Base-by-base conservation (phyloP, 2,888 invertebrate species). In the Unio delphinus region DNA sequence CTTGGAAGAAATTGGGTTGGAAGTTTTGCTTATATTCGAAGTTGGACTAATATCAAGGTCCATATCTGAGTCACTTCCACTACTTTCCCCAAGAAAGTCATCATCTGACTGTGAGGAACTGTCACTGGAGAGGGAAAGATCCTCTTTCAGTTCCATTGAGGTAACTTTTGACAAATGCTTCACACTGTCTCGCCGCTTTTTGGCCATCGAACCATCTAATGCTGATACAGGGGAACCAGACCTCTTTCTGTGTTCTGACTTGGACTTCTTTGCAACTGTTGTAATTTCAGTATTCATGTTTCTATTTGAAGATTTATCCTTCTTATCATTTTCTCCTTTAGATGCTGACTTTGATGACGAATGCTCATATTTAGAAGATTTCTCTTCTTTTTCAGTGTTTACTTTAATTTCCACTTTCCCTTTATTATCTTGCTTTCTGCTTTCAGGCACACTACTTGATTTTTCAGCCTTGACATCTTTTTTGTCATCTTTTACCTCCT, bases 81-180 rank as follows among this genome's bases (percentile, higher is more conserved):
- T 57, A n/a, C 58, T 45, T 26, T 57, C 23, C 1, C 70, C 68
- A 7, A 54, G 30, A 34, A 62, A 45, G 15, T 45, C 45, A 54
- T 56, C 64, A 34, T 67, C 67, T 1, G 71, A 69, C 7, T 70
- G 69, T 28, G 68, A 70, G 7, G 66, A 68, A 7, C 69, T 70
- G 11, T 70, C 70, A 20, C 68, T 68, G 18, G 76, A 76, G 23
- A 73, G 55, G 2, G 75, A 73, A 55, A 72, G 63, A 73, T 74
- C 73, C 55, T 23, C 23, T 23, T 23, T 23, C 23, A 23, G 23
- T 23, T 23, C 23, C 23, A 23, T 23, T 23, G 23, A 23, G 23
- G 23, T 23, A 23, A 23, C 23, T 23, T 23, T 23, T 23, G 23
- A 23, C 23, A 23, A 23, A 23, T 23, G 23, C 23, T 23, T 23